Conservation (phyloP, 1,140 invertebrate genomes). For the Dreissena polymorpha region DNA sequence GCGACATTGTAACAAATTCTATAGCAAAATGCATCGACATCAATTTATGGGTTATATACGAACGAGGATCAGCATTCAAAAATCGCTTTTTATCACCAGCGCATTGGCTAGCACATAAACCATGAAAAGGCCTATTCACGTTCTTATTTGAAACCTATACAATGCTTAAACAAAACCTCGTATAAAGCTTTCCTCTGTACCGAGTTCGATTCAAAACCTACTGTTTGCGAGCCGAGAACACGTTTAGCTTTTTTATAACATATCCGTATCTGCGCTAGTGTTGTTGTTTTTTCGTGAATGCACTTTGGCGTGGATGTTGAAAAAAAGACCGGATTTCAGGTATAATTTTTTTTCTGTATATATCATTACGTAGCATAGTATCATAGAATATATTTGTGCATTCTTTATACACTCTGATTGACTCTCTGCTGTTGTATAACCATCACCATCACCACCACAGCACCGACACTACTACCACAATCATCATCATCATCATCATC, state of each 20-base stretch:
- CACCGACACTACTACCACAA: not conserved
- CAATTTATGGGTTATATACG: conserved; percentile 1
- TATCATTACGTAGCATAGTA: not conserved
- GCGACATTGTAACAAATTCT: not conserved
- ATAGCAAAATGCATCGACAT: not conserved
- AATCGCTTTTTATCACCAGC: conserved; percentile 2
- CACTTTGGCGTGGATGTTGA: not conserved
- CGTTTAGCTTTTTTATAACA: too few species aligned
- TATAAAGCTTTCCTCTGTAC: not conserved
- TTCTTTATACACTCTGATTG: not conserved
- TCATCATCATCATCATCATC: not conserved
- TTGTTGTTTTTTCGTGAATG: not conserved
- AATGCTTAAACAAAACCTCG: not conserved
- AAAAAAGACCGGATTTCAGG: not conserved
- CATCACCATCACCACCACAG: not conserved
- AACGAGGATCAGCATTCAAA: not conserved
- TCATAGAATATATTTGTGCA: not conserved
- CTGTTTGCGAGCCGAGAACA: too few species aligned
- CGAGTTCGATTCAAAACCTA: too few species aligned
- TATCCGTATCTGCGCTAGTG: not conserved
- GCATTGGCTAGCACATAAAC: not conserved
- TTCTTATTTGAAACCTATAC: conserved; percentile 6
- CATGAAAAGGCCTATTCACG: conserved; percentile 6
- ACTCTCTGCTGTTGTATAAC: not conserved
- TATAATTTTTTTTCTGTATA: not conserved